These are phyloP conservation scores for Todus mexicanus DNA, from an alignment of 2,797 vertebrate species.

Conservation along the genomic window DNA sequence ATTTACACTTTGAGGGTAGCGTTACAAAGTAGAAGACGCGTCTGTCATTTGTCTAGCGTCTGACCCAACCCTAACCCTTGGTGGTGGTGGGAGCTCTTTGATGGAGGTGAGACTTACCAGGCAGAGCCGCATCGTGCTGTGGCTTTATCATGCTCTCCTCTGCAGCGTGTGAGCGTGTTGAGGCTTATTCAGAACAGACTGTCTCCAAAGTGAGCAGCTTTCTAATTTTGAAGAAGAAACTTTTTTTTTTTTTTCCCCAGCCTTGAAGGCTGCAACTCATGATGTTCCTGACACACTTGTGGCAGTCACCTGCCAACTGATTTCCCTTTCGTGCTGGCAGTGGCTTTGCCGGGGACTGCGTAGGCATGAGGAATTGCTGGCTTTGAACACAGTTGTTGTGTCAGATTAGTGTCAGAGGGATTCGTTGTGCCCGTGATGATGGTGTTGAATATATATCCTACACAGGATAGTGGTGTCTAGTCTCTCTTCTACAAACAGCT, in stretches of 20 bases:
- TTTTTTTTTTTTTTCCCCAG: background rate
- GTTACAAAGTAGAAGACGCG: background rate
- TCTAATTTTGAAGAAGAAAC: background rate
- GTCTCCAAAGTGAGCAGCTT: background rate
- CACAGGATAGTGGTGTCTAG: background rate
- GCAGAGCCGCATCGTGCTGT: background rate
- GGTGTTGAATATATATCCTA: background rate
- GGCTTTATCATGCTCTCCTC: background rate
- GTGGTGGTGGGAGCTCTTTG: background rate
- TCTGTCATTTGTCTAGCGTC: too few species aligned
- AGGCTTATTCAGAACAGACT: background rate
- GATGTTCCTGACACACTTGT: background rate
- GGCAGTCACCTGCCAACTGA: background rate
- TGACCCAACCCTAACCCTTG: too few species aligned
- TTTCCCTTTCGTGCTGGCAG: background rate
- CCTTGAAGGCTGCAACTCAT: background rate
- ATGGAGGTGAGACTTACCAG: background rate
- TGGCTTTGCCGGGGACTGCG: background rate
- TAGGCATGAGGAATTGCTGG: background rate
- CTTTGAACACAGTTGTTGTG: background rate
- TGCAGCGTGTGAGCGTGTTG: fast-evolving
- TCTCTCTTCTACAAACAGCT: background rate
- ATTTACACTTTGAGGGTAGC: background rate
- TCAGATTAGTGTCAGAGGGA: background rate
- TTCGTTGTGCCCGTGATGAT: background rate